phyloP scores from a whole-genome alignment of 1,140 invertebrate species.

The Pogonomyrmex californicus region DNA sequence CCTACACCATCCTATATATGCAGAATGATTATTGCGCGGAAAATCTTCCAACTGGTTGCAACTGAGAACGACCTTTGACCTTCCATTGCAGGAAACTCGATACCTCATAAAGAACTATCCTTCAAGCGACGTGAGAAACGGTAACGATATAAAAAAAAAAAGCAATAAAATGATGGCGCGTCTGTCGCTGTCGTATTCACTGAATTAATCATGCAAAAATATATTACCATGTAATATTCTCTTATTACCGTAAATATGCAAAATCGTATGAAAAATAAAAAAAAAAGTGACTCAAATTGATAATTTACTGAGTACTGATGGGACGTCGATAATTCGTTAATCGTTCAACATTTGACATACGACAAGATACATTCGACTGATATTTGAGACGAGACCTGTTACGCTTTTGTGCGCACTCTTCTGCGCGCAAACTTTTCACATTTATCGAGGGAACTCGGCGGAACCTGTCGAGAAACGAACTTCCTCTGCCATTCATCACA shows the following conservation, averaged over 20 bases:
- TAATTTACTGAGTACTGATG: too few relatives aligned
- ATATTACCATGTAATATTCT: background rate
- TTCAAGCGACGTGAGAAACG: slow-evolving; percentile 17
- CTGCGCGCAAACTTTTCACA: slow-evolving; percentile 43
- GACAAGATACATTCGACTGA: background rate
- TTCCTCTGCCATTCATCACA: slow-evolving; percentile 12
- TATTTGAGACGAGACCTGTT: background rate
- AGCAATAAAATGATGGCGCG: background rate
- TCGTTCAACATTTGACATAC: slow-evolving; percentile 14
- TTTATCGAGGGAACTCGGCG: slow-evolving; percentile 24
- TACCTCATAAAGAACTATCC: slow-evolving; percentile 26
- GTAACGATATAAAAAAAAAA: slow-evolving; percentile 9
- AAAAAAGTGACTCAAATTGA: background rate
- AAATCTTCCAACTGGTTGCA: slow-evolving; percentile 28
- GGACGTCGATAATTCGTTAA: slow-evolving; percentile 8
- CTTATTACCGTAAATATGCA: background rate
- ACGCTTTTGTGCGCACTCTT: background rate
- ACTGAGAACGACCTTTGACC: slow-evolving; percentile 39
- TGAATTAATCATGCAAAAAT: background rate
- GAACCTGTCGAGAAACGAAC: slow-evolving; percentile 25
- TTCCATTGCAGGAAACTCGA: slow-evolving; percentile 39
- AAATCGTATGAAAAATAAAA: background rate
- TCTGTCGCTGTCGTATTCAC: background rate
- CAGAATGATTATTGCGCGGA: slow-evolving; percentile 31
- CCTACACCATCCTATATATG: background rate